phyloP scores from a whole-genome alignment of 1,140 invertebrate species.

The Drosophila pectinifera region DNA sequence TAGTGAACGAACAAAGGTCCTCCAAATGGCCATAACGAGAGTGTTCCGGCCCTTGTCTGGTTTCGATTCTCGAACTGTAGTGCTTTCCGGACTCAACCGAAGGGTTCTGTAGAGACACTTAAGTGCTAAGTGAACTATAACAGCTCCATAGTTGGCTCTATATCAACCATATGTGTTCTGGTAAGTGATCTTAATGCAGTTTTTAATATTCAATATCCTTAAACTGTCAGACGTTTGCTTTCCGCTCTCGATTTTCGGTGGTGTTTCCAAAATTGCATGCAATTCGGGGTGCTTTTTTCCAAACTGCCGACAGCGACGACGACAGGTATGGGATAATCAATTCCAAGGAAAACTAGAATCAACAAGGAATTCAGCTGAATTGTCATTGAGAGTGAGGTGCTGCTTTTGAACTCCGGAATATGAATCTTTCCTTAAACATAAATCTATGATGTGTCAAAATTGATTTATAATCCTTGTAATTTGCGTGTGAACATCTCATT shows the following conservation, averaged over 20 bases:
- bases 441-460: conserved; percentile 11
- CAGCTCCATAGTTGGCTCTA: conserved; percentile 7
- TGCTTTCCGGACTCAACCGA: conserved; percentile 28
- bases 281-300: conserved; percentile 75
- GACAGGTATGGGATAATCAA: conserved; percentile 81
- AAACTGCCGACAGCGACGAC: conserved; percentile 38
- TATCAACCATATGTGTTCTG: conserved; percentile 15
- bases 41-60: conserved; percentile 20
- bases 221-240: conserved; percentile 46
- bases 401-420: background rate
- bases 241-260: conserved; percentile 62
- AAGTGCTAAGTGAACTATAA: conserved; percentile 26
- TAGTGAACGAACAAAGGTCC: conserved; percentile 56
- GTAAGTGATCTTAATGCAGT: conserved; percentile 40
- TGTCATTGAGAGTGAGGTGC: background rate
- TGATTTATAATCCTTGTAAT: conserved; percentile 24
- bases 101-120: conserved; percentile 34
- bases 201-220: conserved; percentile 1
- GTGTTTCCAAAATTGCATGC: conserved; percentile 74
- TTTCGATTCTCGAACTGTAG: conserved; percentile 16
- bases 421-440: conserved; percentile 4
- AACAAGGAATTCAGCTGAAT: conserved; percentile 23
- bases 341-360: conserved; percentile 52
- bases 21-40: conserved; percentile 60
- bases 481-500: conserved; percentile 30